Evolutionary conservation across 2,797 vertebrate genomes (phyloP).

Genomic region (Vespertilio murinus): DNA sequence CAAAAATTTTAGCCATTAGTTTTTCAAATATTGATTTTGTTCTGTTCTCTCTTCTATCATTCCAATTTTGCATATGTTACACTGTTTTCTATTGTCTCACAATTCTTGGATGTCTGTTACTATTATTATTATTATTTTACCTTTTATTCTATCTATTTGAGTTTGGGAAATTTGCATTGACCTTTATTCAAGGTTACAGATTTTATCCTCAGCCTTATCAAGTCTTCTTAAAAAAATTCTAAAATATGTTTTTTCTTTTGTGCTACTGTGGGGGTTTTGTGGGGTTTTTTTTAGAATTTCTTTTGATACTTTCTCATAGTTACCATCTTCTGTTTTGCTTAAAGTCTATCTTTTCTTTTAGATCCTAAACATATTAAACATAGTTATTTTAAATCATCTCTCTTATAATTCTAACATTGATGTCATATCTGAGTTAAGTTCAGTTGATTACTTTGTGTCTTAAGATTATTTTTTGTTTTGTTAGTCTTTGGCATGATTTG

Average conservation of each 20-base stretch:
- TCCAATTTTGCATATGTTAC: neutral
- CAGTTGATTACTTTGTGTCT: neutral
- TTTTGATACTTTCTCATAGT: neutral
- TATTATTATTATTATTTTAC: neutral
- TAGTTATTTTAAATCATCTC: neutral
- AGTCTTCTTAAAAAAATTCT: neutral
- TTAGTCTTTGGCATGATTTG: neutral
- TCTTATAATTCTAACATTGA: neutral
- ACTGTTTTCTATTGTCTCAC: neutral
- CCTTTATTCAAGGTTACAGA: neutral
- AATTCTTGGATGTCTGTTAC: neutral
- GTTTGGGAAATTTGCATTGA: neutral
- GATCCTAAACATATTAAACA: neutral
- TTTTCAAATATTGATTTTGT: neutral
- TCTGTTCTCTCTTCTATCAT: neutral
- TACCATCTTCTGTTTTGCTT: neutral
- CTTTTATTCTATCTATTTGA: neutral
- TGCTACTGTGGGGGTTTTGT: neutral
- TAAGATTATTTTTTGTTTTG: neutral
- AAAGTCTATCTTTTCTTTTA: neutral
- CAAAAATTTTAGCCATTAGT: neutral
- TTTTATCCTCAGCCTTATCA: neutral
- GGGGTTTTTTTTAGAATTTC: slow-evolving; percentile 24
- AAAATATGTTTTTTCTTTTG: neutral
- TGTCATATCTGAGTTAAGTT: neutral